Evolutionary conservation across 2,797 vertebrate genomes (phyloP).

Genomic region (Xyrichtys novacula): DNA sequence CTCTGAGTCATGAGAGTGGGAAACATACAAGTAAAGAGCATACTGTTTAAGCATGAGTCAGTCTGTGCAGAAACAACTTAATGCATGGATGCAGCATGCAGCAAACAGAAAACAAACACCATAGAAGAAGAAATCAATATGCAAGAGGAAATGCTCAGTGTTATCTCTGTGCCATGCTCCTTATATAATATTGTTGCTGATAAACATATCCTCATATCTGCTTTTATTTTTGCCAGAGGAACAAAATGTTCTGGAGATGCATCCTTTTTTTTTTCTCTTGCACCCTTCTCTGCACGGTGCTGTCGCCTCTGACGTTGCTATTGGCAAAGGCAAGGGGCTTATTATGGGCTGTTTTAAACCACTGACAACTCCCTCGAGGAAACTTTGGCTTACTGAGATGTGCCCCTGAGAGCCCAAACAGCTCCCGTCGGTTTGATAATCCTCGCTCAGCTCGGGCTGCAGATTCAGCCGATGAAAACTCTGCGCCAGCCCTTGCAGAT

Average conservation of each 20-base stretch:
- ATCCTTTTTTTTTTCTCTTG: slow-evolving; percentile 53
- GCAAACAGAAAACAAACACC: slow-evolving; percentile 11
- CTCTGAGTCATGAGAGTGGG: slow-evolving; percentile 45
- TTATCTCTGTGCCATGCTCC: slow-evolving; percentile 18
- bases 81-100: slow-evolving; percentile 5
- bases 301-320: slow-evolving; percentile 59
- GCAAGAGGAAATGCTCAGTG: slow-evolving; percentile 10
- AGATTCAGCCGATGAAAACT: slow-evolving; percentile 32
- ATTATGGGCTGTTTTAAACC: slow-evolving; percentile 74
- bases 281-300: slow-evolving; percentile 54
- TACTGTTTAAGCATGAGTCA: slow-evolving; percentile 38
- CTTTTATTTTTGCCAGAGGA: slow-evolving; percentile 63
- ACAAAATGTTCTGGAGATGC: slow-evolving; percentile 78
- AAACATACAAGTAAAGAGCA: slow-evolving; percentile 16
- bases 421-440: slow-evolving; percentile 62
- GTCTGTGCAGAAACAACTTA: slow-evolving; percentile 3
- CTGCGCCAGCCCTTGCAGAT: slow-evolving; percentile 40
- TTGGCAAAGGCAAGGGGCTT: slow-evolving; percentile 72
- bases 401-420: slow-evolving; percentile 49
- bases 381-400: slow-evolving; percentile 67
- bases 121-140: slow-evolving; percentile 18
- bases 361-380: slow-evolving; percentile 62
- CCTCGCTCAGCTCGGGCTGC: slow-evolving; percentile 59
- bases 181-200: slow-evolving; percentile 59
- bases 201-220: slow-evolving; percentile 62